Evolutionary conservation across 2,113 vertebrate species (phyloP).

Genomic region (Pelmatolapia mariae): DNA sequence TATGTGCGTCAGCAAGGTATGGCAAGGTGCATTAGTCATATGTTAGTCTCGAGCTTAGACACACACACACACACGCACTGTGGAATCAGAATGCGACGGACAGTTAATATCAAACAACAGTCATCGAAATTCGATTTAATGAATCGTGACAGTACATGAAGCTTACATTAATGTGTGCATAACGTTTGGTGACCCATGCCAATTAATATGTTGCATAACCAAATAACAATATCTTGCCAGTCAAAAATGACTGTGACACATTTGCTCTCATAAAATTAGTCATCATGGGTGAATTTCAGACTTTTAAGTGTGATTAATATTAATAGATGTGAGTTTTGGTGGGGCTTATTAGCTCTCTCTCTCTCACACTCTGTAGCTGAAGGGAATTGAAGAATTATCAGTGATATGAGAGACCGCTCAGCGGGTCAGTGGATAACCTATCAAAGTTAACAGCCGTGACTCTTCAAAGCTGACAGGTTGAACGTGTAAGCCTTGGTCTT

Average conservation of each 20-base stretch:
- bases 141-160: not conserved
- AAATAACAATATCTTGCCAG: not conserved
- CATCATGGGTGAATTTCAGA: not conserved
- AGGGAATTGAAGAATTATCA: not conserved
- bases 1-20: not conserved
- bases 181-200: not conserved
- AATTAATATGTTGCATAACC: not conserved
- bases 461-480: not conserved
- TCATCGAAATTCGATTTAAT: not conserved
- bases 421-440: slow-evolving; percentile 6
- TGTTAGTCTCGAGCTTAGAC: not conserved
- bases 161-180: not conserved
- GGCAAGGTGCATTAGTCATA: not conserved
- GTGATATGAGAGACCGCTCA: not conserved
- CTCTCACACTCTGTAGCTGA: not conserved
- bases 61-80: not conserved
- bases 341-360: not conserved
- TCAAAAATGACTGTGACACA: not conserved
- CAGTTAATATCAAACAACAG: not conserved
- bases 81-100: not conserved
- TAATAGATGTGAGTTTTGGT: not conserved
- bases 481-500: not conserved
- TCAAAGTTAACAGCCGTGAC: not conserved
- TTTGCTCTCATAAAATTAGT: not conserved
- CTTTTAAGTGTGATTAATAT: not conserved